Percentiles rank a stretch among this genome's conserved stretches.
These are phyloP conservation scores for Villa cingulata DNA, from an alignment of 2,888 invertebrate species.

Conservation along the genomic window DNA sequence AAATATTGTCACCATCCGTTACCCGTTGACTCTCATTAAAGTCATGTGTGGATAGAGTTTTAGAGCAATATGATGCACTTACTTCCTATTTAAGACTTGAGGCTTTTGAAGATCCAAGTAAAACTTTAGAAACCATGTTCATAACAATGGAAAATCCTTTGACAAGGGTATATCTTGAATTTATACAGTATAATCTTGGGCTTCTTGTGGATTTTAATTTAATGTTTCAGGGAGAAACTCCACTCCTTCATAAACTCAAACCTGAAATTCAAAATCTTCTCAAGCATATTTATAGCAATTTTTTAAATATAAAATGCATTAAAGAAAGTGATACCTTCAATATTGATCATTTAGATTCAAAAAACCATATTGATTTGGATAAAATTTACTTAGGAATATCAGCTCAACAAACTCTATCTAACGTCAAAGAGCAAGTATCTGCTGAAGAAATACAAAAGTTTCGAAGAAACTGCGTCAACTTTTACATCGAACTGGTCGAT, in stretches of 20 bases:
- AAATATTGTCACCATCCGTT: background rate
- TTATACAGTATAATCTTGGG: background rate
- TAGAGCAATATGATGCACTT: background rate
- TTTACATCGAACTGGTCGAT: background rate
- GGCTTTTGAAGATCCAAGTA: constrained; percentile 1
- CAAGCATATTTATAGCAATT: background rate
- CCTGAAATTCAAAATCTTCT: background rate
- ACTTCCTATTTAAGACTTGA: background rate
- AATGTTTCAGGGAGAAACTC: background rate
- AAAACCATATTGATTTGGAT: background rate
- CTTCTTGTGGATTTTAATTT: background rate
- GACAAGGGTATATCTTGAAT: background rate
- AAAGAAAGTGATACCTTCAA: background rate
- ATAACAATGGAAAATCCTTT: background rate
- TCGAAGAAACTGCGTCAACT: background rate
- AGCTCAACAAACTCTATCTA: too few species aligned
- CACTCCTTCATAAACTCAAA: background rate
- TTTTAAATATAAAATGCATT: background rate
- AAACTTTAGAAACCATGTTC: background rate
- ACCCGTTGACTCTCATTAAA: background rate
- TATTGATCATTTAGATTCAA: background rate
- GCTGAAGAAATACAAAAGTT: background rate
- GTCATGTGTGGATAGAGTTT: background rate
- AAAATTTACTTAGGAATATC: background rate
- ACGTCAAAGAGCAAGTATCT: background rate